phyloP scores from a whole-genome alignment of 2,888 invertebrate genomes.

The Rhopalosiphum nymphaeae region DNA sequence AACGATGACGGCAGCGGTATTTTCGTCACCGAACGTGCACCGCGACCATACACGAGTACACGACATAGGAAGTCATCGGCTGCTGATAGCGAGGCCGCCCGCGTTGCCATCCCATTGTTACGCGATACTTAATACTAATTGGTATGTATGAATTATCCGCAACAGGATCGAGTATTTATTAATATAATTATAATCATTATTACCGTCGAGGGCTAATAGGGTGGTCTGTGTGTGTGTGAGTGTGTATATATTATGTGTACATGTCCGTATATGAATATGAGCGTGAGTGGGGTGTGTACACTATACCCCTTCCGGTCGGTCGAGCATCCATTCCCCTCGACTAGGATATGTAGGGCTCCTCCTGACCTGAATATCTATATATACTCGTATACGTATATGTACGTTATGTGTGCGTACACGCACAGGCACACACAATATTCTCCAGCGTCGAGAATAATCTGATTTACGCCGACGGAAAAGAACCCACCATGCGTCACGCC shows the following conservation, averaged over 20 bases:
- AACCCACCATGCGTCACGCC: not conserved
- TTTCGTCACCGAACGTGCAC: not conserved
- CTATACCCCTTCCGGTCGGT: not conserved
- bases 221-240: not conserved
- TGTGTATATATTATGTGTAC: not conserved
- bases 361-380: not conserved
- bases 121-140: slow-evolving; percentile 10
- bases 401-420: not conserved
- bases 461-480: slow-evolving; percentile 40
- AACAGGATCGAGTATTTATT: slow-evolving; percentile 22
- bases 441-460: not conserved
- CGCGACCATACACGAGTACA: not conserved
- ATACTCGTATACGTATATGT: not conserved
- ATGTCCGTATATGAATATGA: not conserved
- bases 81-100: no score
- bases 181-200: not conserved
- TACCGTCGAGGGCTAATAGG: not conserved
- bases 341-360: not conserved
- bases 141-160: slow-evolving; percentile 2
- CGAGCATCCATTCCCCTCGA: not conserved
- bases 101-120: not conserved
- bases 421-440: not conserved
- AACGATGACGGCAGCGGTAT: not conserved
- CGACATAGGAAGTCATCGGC: no score
- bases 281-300: not conserved